Percentiles rank a stretch among this genome's conserved stretches.
phyloP scores from a whole-genome alignment of 2,113 vertebrate species.

The Pangasianodon gigas region DNA sequence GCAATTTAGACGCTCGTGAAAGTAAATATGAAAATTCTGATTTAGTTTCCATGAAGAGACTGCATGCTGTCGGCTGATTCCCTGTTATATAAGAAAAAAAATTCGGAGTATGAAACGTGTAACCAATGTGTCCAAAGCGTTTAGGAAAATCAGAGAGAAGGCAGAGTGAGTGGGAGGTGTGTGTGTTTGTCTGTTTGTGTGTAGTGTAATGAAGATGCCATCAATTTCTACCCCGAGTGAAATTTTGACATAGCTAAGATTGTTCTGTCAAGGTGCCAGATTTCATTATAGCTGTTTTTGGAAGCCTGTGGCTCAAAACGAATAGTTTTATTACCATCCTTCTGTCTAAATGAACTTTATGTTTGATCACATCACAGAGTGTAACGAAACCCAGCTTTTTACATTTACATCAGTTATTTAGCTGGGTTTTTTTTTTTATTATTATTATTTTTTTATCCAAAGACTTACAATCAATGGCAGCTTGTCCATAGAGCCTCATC shows the following conservation, averaged over 20 bases:
- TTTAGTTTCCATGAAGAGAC: slow-evolving; percentile 14
- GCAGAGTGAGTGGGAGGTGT: not conserved
- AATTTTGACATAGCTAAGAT: slow-evolving; percentile 42
- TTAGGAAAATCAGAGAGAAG: slow-evolving; percentile 8
- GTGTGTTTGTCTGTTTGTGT: not conserved
- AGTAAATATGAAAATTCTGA: slow-evolving; percentile 30
- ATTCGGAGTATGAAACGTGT: not conserved
- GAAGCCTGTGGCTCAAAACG: not conserved
- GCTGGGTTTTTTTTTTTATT: not conserved
- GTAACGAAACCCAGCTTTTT: not conserved
- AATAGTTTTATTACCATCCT: not conserved
- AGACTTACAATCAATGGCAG: not conserved
- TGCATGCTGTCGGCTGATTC: not conserved
- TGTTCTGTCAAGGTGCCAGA: slow-evolving; percentile 46
- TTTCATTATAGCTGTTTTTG: slow-evolving; percentile 32
- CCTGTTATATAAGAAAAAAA: not conserved
- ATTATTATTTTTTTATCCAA: not conserved
- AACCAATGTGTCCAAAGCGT: slow-evolving; percentile 23
- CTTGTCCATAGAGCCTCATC: not conserved
- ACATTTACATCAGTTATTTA: slow-evolving; percentile 5
- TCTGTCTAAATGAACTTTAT: not conserved
- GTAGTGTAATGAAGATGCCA: slow-evolving; percentile 26
- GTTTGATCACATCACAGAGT: not conserved
- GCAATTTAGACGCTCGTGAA: slow-evolving; percentile 16
- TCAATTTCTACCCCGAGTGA: slow-evolving; percentile 37